Evolutionary conservation across 2,888 invertebrate genomes (phyloP), one percentile per base, ranked within the genome.

Genomic region (Spilosoma lubricipeda): DNA sequence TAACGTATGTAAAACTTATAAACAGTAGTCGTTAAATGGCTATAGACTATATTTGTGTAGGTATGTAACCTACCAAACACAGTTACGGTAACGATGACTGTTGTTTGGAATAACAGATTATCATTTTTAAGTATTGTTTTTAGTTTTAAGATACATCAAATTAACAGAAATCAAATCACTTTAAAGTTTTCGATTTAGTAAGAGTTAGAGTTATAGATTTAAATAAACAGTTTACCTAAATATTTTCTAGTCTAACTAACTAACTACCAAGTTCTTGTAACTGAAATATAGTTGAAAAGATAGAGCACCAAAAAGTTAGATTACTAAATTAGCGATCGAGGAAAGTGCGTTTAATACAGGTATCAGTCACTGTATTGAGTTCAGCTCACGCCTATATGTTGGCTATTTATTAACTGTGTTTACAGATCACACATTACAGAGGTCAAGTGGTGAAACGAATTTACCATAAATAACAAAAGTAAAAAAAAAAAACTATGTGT

Each of bases 201-300:
- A 63, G 59, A 13, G 27, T 27, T 63, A 63, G 63, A 27, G 1
- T 4, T 63, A 18, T 30, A 15, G 27, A 63, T 63, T 59, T 27
- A 59, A 59, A 59, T 30, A 63, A 30, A 30, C 18, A 45, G n/a
- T 42, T 67, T 67, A 15, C 20, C 68, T 45, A 74, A 75, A 73
- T n/a, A 27, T 42, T 20, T n/a, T 66, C 80, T 84, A 82, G 77
- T 80, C 52, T 52, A 45, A 39, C 11, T 39, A 39, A 39, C 11
- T 39, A 52, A 52, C 8, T 52, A 23, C 9, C 15, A 9, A 7
- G 23, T 23, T 23, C 3, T 52, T 23, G 7, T 52, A 52, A 9
- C 52, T 52, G 23, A 9, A 23, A 23, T 52, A 52, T 23, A 4
- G 23, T 9, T 52, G 2, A 52, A 48, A 23, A 4, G 52, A 3